Evolutionary conservation across 2,113 vertebrate species (phyloP), one percentile per base, ranked within the genome.

Genomic region (Gambusia affinis): DNA sequence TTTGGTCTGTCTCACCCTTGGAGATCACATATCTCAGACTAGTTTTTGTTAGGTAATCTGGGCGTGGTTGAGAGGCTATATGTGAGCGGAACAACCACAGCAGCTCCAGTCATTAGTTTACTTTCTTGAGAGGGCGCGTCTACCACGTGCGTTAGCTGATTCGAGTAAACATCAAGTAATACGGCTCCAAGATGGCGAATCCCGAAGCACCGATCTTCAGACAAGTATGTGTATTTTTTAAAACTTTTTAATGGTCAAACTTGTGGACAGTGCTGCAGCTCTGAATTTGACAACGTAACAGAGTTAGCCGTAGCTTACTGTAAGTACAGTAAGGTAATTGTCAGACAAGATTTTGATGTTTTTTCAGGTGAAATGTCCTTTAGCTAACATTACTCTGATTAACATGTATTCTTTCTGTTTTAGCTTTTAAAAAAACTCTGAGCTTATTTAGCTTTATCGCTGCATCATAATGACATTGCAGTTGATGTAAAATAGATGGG

Each of bases 191-290:
- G 62, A 92, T 90, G 89, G 83, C 80, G 24, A 22, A n/a, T 19
- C 75, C 42, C 15, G 30, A 70, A 17, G 87, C 85, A n/a, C 76
- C 89, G 1, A 24, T 95, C 65, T 94, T 95, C 79, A 88, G 93
- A 89, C 94, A 95, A 68, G 94, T 94, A 63, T 3, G 80, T 47
- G 37, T 22, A 30, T 0, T 1, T 14, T 8, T 37, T 1, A 17
- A 30, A n/a, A 10, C 7, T 27, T 39, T 2, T 30, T 12, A 1
- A n/a, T 19, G 7, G 29, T 27, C 1, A 8, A 2, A 0, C 31
- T 0, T 6, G 17, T 15, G 11, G 30, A 12, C 29, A 8, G 22
- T 54, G 15, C 22, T 5, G 8, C 51, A 54, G 44, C 14, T 47
- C 44, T 47, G 14, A 47, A 35, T 11, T 10, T 24, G 1, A 8